Evolutionary conservation across 2,888 invertebrate genomes (phyloP).

Genomic region (Agonopterix arenella): DNA sequence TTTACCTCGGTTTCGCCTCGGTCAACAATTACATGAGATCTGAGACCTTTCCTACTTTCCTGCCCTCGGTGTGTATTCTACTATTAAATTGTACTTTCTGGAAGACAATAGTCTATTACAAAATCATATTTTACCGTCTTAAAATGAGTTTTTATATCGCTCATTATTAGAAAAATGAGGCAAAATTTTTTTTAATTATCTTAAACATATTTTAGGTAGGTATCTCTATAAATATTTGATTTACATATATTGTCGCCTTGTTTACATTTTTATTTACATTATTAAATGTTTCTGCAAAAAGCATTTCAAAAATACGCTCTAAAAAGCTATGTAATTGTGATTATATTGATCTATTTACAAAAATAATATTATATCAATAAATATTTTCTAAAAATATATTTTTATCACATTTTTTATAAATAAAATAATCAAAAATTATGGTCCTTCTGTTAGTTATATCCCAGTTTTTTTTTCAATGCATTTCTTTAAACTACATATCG

Average conservation of each 20-base stretch:
- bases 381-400: slow-evolving; percentile 60
- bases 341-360: slow-evolving; percentile 33
- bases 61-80: too few relatives aligned
- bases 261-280: slow-evolving; percentile 22
- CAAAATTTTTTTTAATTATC: too few relatives aligned
- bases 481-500: background rate
- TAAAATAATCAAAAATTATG: slow-evolving; percentile 36
- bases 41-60: too few relatives aligned
- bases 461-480: slow-evolving; percentile 18
- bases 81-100: too few relatives aligned
- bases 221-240: background rate
- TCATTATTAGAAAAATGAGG: too few relatives aligned
- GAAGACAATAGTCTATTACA: too few relatives aligned
- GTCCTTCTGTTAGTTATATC: slow-evolving; percentile 39
- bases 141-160: too few relatives aligned
- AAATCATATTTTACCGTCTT: too few relatives aligned
- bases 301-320: slow-evolving; percentile 11
- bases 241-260: slow-evolving; percentile 13
- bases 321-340: slow-evolving; percentile 49
- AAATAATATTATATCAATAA: slow-evolving; percentile 35
- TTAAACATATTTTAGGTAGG: background rate
- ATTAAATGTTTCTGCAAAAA: slow-evolving; percentile 22
- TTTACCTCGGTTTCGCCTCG: too few relatives aligned
- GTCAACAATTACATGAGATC: too few relatives aligned
- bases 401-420: slow-evolving; percentile 55